A percentile compares a stretch with the other conserved stretches of the same genome.
phyloP scores from a whole-genome alignment of 2,797 vertebrate species.

The Cryptoprocta ferox region DNA sequence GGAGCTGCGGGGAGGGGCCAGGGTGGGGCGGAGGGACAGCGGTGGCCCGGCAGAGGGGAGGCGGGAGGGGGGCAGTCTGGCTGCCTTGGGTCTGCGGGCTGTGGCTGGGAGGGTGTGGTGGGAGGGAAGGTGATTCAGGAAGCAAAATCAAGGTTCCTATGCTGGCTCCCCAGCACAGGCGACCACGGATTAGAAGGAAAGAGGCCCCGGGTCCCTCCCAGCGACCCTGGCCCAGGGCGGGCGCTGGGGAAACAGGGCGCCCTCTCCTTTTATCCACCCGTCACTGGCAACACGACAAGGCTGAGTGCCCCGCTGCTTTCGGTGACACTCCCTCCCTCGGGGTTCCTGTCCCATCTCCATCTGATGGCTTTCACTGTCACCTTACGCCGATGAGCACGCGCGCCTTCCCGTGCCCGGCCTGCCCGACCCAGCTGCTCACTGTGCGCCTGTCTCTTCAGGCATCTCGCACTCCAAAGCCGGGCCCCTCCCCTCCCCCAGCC shows the following conservation, averaged over 20 bases:
- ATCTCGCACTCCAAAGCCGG: not conserved
- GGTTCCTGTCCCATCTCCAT: not conserved
- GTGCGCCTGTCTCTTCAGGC: not conserved
- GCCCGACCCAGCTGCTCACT: not conserved
- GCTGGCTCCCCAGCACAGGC: not conserved
- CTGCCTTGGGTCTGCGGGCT: not conserved
- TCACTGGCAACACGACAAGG: not conserved
- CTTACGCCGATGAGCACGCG: fast-evolving
- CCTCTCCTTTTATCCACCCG: not conserved
- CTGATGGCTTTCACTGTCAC: not conserved
- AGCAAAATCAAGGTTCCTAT: not conserved
- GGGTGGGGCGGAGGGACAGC: fast-evolving
- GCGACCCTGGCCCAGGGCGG: not conserved
- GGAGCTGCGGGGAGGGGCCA: fast-evolving
- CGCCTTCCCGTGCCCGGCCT: too few species aligned
- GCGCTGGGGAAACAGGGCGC: not conserved
- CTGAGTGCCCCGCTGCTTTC: fast-evolving
- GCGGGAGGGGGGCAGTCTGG: not conserved
- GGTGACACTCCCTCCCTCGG: not conserved
- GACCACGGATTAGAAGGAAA: not conserved
- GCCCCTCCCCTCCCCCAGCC: not conserved
- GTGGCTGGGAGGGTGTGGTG: fast-evolving
- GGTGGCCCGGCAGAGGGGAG: not conserved
- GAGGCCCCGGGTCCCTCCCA: not conserved
- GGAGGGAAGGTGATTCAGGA: not conserved